phyloP scores from a whole-genome alignment of 2,888 invertebrate genomes.

The Pocota personata region DNA sequence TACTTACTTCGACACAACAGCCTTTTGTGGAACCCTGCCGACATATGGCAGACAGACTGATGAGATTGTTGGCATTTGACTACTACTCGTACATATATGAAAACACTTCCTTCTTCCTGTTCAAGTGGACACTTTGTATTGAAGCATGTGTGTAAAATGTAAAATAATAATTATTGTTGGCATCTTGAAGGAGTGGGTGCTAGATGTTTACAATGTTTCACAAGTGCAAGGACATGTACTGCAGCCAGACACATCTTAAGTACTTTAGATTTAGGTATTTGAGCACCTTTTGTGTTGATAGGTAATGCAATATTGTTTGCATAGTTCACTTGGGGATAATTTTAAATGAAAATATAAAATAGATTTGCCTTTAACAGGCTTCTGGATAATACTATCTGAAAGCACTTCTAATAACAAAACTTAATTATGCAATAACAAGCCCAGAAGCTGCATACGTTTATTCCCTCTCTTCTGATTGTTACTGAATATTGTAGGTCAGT shows the following conservation, averaged over 20 bases:
- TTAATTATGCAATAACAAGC: not conserved
- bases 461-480: not conserved
- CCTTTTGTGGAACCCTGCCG: conserved; percentile 54
- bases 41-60: conserved; percentile 52
- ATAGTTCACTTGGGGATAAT: not conserved
- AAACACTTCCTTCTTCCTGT: conserved; percentile 14
- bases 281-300: conserved; percentile 23
- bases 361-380: not conserved
- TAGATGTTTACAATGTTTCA: conserved; percentile 34
- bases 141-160: conserved; percentile 15
- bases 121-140: conserved; percentile 7
- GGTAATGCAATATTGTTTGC: not conserved
- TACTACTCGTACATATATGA: not conserved
- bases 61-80: conserved; percentile 18
- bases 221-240: conserved; percentile 43
- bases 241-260: conserved; percentile 24
- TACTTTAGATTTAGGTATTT: conserved; percentile 9
- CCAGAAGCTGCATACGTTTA: not conserved
- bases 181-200: conserved; percentile 38
- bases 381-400: not conserved
- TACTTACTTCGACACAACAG: conserved; percentile 49
- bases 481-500: too few species aligned
- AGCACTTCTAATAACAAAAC: not conserved
- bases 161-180: conserved; percentile 63
- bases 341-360: not conserved